Evolutionary conservation across 2,113 vertebrate genomes (phyloP).

Genomic region (Nipponia nippon): DNA sequence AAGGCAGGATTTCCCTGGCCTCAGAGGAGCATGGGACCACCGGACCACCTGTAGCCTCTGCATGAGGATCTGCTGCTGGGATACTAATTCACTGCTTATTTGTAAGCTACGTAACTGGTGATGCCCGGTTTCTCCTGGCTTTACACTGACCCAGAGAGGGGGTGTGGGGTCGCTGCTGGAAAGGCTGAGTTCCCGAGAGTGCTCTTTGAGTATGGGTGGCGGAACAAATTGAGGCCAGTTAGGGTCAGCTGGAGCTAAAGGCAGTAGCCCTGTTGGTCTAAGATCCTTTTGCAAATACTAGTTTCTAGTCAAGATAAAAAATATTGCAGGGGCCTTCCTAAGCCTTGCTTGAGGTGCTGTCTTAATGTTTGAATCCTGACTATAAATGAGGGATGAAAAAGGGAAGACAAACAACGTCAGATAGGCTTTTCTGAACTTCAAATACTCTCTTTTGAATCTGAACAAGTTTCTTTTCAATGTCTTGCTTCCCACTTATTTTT

Average conservation of each 20-base stretch:
- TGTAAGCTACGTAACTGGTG: neutral
- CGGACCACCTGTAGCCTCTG: neutral
- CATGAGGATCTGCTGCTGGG: neutral
- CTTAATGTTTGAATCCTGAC: neutral
- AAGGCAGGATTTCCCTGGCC: neutral
- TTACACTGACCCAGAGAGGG: neutral
- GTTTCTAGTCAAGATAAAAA: neutral
- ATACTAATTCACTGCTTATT: neutral
- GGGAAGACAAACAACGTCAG: neutral
- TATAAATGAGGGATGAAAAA: neutral
- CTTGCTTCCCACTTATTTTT: neutral
- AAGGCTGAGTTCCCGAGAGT: no score
- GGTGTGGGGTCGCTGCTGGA: neutral
- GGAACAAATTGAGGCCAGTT: neutral
- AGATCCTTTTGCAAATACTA: neutral
- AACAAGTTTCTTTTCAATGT: neutral
- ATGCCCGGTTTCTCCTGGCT: neutral
- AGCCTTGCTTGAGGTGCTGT: neutral
- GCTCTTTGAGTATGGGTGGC: no score
- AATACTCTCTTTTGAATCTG: neutral
- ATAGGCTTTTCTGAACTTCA: neutral
- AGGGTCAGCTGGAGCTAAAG: neutral
- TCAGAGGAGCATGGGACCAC: neutral
- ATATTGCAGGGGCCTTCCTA: neutral
- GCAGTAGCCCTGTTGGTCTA: neutral